These are phyloP conservation scores for Amblyornis subalaris DNA, from an alignment of 2,113 vertebrate species.

Conservation along the genomic window DNA sequence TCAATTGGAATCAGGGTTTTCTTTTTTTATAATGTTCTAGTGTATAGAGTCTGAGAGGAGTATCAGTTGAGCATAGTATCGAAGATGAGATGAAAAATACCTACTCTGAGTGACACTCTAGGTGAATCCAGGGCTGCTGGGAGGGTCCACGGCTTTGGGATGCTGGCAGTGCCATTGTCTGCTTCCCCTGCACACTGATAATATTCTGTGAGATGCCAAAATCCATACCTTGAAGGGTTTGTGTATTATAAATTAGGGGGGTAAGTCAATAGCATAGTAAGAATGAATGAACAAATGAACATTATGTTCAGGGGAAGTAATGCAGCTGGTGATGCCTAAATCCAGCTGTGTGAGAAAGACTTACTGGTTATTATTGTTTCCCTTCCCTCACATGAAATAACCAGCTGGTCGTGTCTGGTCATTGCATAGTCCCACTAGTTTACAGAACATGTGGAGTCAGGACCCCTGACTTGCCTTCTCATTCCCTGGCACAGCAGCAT, in stretches of 20 bases:
- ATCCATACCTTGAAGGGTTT: background rate
- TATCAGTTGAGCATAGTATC: background rate
- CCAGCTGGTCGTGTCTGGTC: background rate
- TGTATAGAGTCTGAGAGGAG: background rate
- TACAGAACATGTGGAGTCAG: accelerated
- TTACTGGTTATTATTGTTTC: background rate
- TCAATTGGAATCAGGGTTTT: background rate
- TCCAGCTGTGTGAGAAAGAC: background rate
- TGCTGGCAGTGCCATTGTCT: background rate
- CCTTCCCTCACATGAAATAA: background rate
- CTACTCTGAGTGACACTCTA: background rate
- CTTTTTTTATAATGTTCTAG: background rate
- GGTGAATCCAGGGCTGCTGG: background rate
- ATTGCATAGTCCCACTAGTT: accelerated
- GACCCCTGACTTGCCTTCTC: background rate
- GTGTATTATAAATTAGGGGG: background rate
- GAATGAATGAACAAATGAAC: background rate
- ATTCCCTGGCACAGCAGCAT: background rate
- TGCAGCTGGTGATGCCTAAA: background rate
- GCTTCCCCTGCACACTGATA: background rate
- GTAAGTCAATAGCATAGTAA: background rate
- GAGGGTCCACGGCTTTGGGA: background rate
- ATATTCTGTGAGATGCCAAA: background rate
- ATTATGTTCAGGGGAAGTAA: background rate
- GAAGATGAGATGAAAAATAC: background rate